phyloP scores from a whole-genome alignment of 2,888 invertebrate species.

The Heliconius sara region DNA sequence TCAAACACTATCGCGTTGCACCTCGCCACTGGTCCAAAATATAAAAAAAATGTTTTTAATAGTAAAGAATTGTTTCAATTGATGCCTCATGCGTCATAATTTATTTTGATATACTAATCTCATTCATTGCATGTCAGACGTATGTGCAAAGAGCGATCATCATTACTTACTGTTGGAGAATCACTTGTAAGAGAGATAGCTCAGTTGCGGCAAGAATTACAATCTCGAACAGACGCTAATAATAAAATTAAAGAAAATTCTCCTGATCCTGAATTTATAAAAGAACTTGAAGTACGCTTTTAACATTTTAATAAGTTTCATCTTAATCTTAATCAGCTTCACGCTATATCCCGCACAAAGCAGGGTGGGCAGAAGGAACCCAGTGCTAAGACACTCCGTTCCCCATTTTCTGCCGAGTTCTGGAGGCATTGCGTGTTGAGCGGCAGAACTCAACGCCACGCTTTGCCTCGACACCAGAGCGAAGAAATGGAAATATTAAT shows the following conservation, averaged over 20 bases:
- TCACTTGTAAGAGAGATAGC: slow-evolving; percentile 72
- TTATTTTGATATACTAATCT: not conserved
- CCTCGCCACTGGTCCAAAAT: not conserved
- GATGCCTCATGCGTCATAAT: not conserved
- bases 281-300: slow-evolving; percentile 59
- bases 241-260: slow-evolving; percentile 58
- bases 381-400: no score
- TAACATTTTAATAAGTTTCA: not conserved
- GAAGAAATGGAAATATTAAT: no score
- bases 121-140: slow-evolving; percentile 54
- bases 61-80: not conserved
- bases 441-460: no score
- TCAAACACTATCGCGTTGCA: not conserved
- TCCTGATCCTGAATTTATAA: slow-evolving; percentile 57
- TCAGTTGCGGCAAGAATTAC: slow-evolving; percentile 66
- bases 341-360: no score
- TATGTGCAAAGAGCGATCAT: slow-evolving; percentile 65
- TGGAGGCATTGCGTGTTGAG: no score
- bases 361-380: no score
- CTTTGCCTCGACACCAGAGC: no score
- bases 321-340: no score
- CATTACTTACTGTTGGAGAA: slow-evolving; percentile 69
- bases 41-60: not conserved
- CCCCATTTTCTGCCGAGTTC: no score
- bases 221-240: slow-evolving; percentile 55